Evolutionary conservation across 1,140 invertebrate genomes (phyloP), one percentile per base, ranked within the genome.

Genomic region (Aphelinus atriplicis): DNA sequence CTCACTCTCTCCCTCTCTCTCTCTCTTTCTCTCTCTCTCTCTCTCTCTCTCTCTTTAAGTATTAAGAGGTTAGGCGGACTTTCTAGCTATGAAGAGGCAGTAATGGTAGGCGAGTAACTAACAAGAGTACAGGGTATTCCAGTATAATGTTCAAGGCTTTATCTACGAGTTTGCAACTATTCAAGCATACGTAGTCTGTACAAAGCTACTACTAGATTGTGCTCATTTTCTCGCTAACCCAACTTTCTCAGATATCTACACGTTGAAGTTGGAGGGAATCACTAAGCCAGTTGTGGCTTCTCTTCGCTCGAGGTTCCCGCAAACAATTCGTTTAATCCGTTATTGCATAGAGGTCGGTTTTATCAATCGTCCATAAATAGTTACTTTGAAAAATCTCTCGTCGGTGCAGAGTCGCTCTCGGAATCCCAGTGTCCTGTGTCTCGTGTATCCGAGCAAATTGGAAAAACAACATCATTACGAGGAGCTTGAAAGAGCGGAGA

Each of bases 151-250:
- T 26, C 26, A 26, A 26, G 26, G 50, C 64, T 51, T 66, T 45
- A 5, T 26, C 64, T 51, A 66, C 64, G 50, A 66, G 64, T 66
- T 66, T n/a, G n/a, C 47, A 63, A 4, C 0, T 42, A 47, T 42
- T 63, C 45, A 45, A 63, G 47, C 45, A 10, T 26, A 63, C 46
- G 42, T 7, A 60, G 26, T 3, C 2, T 43, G 58, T 60, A 43
- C 26, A 26, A 26, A 43, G 58, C 42, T 26, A 60, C 58, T 60
- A 43, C 58, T 43, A 26, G 5, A 60, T 60, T 43, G 7, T 10
- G 46, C n/a, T 63, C 61, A 48, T 48, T 63, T 6, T 48, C 45
- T 7, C 61, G 7, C 3, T 63, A 47, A 10, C 46, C 46, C 26
- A 26, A 26, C 26, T 63, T 48, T 5, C 9, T 48, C 43, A 61